These are phyloP conservation scores for Fregata magnificens DNA, from an alignment of 2,113 vertebrate genomes.

Conservation along the genomic window DNA sequence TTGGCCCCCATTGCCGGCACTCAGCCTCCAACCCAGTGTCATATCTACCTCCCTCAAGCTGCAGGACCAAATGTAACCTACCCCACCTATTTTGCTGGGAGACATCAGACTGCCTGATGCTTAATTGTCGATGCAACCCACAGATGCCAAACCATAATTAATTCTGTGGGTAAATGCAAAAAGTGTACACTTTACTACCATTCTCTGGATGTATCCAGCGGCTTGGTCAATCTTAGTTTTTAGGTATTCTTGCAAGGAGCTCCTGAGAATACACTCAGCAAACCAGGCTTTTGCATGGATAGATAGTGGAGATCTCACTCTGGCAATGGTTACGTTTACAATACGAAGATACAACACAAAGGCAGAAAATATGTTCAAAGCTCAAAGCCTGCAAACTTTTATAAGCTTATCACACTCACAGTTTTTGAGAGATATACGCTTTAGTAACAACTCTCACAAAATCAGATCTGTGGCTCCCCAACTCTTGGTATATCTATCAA, in stretches of 20 bases:
- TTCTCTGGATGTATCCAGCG: neutral
- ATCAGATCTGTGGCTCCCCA: neutral
- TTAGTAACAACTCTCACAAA: neutral
- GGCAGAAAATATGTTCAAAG: neutral
- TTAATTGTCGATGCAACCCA: neutral
- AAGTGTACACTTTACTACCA: neutral
- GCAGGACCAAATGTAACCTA: neutral
- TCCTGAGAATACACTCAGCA: neutral
- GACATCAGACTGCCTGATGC: neutral
- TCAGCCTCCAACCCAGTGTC: neutral
- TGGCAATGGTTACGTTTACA: accelerated
- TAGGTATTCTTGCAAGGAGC: neutral
- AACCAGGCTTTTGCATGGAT: neutral
- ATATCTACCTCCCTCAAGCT: neutral
- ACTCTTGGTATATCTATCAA: neutral
- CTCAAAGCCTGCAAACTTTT: neutral
- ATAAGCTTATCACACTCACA: neutral
- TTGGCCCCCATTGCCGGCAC: neutral
- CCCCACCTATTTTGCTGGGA: neutral
- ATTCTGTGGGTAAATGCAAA: neutral
- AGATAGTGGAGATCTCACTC: neutral
- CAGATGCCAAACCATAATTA: neutral
- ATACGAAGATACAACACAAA: neutral
- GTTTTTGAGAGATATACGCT: neutral
- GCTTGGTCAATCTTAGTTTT: neutral